phyloP scores from a whole-genome alignment of 2,797 vertebrate genomes.

The Chanos chanos region DNA sequence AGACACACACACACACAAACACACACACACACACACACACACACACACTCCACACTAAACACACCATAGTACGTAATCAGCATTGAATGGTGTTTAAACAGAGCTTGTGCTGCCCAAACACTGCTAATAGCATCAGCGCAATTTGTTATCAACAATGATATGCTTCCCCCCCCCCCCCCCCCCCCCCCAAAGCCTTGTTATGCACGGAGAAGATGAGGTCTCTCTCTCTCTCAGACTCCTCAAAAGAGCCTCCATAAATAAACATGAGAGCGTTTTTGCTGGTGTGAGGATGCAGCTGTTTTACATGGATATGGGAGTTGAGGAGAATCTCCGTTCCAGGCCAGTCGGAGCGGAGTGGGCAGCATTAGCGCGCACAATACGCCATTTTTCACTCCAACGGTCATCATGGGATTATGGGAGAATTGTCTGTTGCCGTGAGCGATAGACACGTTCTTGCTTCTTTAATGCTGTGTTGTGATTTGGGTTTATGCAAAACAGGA shows the following conservation, averaged over 20 bases:
- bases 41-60: too few species aligned
- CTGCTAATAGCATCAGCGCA: too few species aligned
- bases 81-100: too few species aligned
- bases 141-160: too few species aligned
- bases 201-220: background rate
- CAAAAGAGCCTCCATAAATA: conserved; percentile 23
- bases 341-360: conserved; percentile 4
- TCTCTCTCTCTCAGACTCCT: conserved; percentile 3
- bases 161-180: too few species aligned
- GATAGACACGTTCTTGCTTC: background rate
- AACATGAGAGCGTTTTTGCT: conserved; percentile 32
- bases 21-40: too few species aligned
- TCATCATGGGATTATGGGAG: background rate
- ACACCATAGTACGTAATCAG: too few species aligned
- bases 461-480: conserved; percentile 1
- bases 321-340: background rate
- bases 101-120: too few species aligned
- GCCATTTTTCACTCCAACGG: conserved; percentile 8
- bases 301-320: conserved; percentile 16
- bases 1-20: too few species aligned
- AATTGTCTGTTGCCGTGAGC: background rate
- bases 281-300: conserved; percentile 20
- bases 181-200: conserved; percentile 28
- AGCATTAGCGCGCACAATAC: background rate
- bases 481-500: too few species aligned